Base-by-base conservation (phyloP, 2,888 invertebrate species). In the Ceraclea dissimilis region DNA sequence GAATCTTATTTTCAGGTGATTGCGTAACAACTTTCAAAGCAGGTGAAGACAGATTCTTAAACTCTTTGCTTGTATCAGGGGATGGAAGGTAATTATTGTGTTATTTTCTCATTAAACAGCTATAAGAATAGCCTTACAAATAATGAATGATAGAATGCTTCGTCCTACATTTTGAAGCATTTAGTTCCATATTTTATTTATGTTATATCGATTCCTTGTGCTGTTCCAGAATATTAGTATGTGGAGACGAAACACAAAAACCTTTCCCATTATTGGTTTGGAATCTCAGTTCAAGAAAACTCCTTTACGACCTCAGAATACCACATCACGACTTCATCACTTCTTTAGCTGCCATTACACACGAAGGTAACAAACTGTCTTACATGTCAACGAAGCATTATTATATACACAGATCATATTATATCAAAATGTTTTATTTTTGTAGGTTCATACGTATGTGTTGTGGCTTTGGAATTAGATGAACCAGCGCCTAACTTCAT, bases 221-320 rank as follows among this genome's bases (percentile, higher is more conserved):
- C n/a, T n/a, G 13, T 39, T 71, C 18, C 67, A 88, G 90, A 67
- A 83, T 91, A 52, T 78, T 92, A 60, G 92, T 93, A 1, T 93
- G 93, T 68, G 93, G 93, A 6, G 93, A 93, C 70, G 93, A 93
- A 75, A 92, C 92, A 1, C 92, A 93, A 71, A 93, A 92, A 69
- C 93, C 93, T 17, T 93, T 92, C 71, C 92, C 92, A 0, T 74
- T 93, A 62, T 80, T 93, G 47, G 93, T 93, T 33, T 93, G 93
- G 93, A 90, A 91, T 65, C 76, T 93, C 62, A 82, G 88, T 43
- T 89, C 90, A 18, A 80, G 89, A 54, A 92, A 92, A 70, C 75
- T 93, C 61, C 78, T 92, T 18, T 91, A 93, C 68, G 93, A 93
- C 71, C 79, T 93, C 62, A 79, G 93, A 64, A 91, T 93, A 69